phyloP scores from a whole-genome alignment of 2,888 invertebrate genomes.

The Epinotia demarniana region DNA sequence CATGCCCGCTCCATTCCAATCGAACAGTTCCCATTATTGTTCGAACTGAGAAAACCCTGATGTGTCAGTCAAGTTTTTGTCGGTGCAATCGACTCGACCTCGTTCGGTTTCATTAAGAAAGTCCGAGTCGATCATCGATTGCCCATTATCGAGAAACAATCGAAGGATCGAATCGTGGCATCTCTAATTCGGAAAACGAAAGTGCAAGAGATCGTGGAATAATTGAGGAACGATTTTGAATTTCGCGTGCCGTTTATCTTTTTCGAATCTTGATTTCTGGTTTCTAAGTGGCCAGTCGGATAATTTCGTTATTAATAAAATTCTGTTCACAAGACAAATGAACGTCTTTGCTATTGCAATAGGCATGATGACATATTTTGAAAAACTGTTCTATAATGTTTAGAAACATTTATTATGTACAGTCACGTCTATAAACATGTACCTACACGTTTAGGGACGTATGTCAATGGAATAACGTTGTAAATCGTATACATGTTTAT shows the following conservation, averaged over 20 bases:
- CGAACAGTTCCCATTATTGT: constrained; percentile 55
- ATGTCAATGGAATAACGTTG: too few species aligned
- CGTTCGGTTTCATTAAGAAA: constrained; percentile 61
- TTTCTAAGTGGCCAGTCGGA: not conserved
- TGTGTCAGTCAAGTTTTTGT: constrained; percentile 60
- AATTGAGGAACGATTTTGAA: constrained; percentile 24
- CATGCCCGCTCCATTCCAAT: constrained; percentile 41
- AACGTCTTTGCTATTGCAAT: too few species aligned
- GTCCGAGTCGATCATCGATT: constrained; percentile 48
- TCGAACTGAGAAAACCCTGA: constrained; percentile 54
- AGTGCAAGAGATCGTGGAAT: constrained; percentile 29
- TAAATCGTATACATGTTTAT: too few species aligned
- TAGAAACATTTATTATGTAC: too few species aligned
- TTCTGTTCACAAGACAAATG: not conserved
- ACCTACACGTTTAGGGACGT: too few species aligned
- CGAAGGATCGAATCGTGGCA: constrained; percentile 41
- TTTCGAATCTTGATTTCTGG: constrained; percentile 2
- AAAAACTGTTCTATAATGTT: too few species aligned
- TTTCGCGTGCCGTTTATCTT: not conserved
- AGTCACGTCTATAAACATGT: too few species aligned
- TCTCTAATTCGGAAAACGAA: constrained; percentile 41
- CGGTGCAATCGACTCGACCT: constrained; percentile 56
- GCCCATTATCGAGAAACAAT: constrained; percentile 44
- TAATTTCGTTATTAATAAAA: not conserved
- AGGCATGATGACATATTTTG: too few species aligned